Evolutionary conservation across 1,140 invertebrate genomes (phyloP).

Genomic region (Zaprionus vittiger): DNA sequence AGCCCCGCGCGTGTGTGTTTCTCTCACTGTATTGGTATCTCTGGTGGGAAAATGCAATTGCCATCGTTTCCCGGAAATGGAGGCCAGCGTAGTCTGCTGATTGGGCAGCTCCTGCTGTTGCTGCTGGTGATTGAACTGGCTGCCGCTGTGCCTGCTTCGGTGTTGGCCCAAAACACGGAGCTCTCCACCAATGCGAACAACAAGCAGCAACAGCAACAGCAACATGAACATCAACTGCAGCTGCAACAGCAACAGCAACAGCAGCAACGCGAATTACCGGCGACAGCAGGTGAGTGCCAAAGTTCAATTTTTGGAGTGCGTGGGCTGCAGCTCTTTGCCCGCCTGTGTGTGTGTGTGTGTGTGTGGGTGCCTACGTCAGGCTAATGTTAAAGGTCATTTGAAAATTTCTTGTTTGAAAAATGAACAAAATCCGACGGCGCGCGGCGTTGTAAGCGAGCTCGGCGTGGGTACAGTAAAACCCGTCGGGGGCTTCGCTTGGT

Average conservation of each 20-base stretch:
- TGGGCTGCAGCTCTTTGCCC: slow-evolving; percentile 34
- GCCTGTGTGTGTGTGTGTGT: not conserved
- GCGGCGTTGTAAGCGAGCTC: not conserved
- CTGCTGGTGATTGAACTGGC: slow-evolving; percentile 54
- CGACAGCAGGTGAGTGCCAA: slow-evolving; percentile 75
- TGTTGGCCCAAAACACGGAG: slow-evolving; percentile 80
- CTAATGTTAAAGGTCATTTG: slow-evolving; percentile 79
- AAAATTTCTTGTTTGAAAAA: slow-evolving; percentile 75
- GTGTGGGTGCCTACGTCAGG: slow-evolving; percentile 40
- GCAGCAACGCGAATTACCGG: slow-evolving; percentile 61
- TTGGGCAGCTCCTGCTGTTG: slow-evolving; percentile 48
- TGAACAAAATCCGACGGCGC: slow-evolving; percentile 19
- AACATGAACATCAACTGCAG: slow-evolving; percentile 43
- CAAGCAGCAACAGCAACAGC: slow-evolving; percentile 64
- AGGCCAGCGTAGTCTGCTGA: slow-evolving; percentile 28
- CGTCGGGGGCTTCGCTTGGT: not conserved
- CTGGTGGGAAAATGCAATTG: slow-evolving; percentile 48
- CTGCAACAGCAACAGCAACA: slow-evolving; percentile 38
- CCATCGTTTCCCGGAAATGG: slow-evolving; percentile 34
- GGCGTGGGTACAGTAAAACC: slow-evolving; percentile 21
- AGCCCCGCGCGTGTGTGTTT: slow-evolving; percentile 22
- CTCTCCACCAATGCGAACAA: slow-evolving; percentile 74
- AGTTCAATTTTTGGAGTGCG: slow-evolving; percentile 55
- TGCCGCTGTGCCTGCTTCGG: slow-evolving; percentile 74
- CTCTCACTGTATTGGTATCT: slow-evolving; percentile 4